Evolutionary conservation across 2,113 vertebrate genomes (phyloP).

Genomic region (Sclerurus mexicanus): DNA sequence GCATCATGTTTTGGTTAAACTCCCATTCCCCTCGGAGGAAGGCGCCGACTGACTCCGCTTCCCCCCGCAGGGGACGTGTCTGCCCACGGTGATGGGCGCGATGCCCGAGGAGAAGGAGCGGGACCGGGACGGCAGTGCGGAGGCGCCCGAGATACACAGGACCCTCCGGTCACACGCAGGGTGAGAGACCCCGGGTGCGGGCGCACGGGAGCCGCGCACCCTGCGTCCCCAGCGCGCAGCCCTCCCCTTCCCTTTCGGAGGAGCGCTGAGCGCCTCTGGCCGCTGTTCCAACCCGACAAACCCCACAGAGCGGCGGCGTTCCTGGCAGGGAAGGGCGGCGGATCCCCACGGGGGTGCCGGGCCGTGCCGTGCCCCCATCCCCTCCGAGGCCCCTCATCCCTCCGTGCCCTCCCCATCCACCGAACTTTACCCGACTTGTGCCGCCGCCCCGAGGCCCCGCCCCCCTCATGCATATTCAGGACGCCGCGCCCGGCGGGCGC

Average conservation of each 20-base stretch:
- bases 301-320: rapidly evolving
- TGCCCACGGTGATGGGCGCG: background rate
- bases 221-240: background rate
- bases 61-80: background rate
- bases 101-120: background rate
- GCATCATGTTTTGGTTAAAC: background rate
- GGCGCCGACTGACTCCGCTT: background rate
- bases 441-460: too few species aligned
- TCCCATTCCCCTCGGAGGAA: background rate
- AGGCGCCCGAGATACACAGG: background rate
- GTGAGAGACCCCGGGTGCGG: background rate
- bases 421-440: too few species aligned
- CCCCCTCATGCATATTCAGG: too few species aligned
- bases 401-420: background rate
- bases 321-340: too few species aligned
- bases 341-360: background rate
- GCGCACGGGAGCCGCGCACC: background rate
- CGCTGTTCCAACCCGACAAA: background rate
- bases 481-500: too few species aligned
- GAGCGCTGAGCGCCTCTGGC: background rate
- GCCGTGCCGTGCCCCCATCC: background rate
- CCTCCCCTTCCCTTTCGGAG: background rate
- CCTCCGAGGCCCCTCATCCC: too few species aligned
- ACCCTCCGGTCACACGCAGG: background rate
- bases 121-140: background rate